Percentiles rank a stretch among this genome's conserved stretches.
Conservation (phyloP, 2,888 invertebrate genomes). For the Lepidocyrtinus sp. region DNA sequence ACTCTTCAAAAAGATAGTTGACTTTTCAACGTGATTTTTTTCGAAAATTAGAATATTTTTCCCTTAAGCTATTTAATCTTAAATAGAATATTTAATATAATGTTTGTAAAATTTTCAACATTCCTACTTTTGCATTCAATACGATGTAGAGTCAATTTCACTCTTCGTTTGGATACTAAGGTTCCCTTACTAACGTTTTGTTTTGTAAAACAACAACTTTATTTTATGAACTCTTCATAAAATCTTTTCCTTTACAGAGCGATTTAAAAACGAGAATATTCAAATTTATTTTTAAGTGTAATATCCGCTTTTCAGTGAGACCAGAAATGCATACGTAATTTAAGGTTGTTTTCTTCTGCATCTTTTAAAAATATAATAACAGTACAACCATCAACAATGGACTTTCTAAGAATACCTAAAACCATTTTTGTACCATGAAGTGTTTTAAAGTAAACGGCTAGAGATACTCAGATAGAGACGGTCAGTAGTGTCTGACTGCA, state of each 20-base stretch:
- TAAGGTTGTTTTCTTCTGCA: background rate
- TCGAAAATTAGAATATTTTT: conserved; percentile 4
- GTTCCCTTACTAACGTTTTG: background rate
- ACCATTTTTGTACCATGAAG: conserved; percentile 21
- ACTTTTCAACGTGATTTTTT: conserved; percentile 2
- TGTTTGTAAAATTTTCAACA: too few relatives aligned
- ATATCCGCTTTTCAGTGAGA: background rate
- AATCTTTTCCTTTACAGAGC: background rate
- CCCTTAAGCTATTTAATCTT: too few relatives aligned
- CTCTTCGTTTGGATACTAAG: conserved; percentile 10
- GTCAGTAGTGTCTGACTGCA: too few relatives aligned
- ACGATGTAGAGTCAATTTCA: conserved; percentile 23
- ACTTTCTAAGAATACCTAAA: conserved; percentile 18
- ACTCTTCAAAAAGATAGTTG: conserved; percentile 19
- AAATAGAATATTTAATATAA: too few relatives aligned
- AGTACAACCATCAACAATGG: conserved; percentile 18
- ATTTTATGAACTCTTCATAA: background rate
- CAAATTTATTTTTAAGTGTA: background rate
- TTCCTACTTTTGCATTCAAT: conserved; percentile 2
- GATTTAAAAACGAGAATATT: background rate
- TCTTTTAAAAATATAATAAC: conserved; percentile 16
- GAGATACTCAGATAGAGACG: too few relatives aligned
- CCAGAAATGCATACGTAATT: conserved; percentile 13
- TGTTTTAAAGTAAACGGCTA: too few relatives aligned
- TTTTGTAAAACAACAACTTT: conserved; percentile 1